Conservation (phyloP, 37 sponge, comb jelly and placozoan species). For the Spongia lamella region DNA sequence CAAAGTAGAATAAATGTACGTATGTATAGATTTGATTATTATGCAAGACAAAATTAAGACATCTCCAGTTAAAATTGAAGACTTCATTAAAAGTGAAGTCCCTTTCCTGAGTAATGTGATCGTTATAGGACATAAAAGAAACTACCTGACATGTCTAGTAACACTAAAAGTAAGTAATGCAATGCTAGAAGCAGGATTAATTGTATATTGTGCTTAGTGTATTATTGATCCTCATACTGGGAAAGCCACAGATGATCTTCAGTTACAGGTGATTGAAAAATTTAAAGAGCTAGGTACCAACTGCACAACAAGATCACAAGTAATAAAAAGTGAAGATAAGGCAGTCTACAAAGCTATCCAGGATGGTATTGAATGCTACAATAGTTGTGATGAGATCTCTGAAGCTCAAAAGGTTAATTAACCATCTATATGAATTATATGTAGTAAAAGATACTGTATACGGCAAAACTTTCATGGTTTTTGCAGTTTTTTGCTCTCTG, state of each 20-base stretch:
- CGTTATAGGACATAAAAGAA: slow-evolving; percentile 77
- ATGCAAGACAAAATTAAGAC: slow-evolving; percentile 86
- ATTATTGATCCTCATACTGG: too few relatives aligned
- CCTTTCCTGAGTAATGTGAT: slow-evolving; percentile 92
- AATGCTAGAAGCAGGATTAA: too few relatives aligned
- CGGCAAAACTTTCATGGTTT: too few relatives aligned
- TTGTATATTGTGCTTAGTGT: too few relatives aligned
- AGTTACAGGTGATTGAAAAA: too few relatives aligned
- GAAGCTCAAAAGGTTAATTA: too few relatives aligned
- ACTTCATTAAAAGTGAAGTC: slow-evolving; percentile 47
- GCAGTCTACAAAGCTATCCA: slow-evolving; percentile 14
- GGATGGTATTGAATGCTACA: slow-evolving; percentile 17
- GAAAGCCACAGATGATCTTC: too few relatives aligned
- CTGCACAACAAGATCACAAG: background rate
- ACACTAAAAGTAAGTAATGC: slow-evolving; percentile 64
- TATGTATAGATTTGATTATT: slow-evolving; percentile 89
- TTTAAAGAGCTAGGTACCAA: slow-evolving; percentile 1
- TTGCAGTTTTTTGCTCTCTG: too few relatives aligned
- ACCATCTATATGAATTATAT: too few relatives aligned
- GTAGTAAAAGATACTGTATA: too few relatives aligned
- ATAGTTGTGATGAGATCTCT: too few relatives aligned
- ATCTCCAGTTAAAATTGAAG: slow-evolving; percentile 78
- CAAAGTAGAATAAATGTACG: too few relatives aligned
- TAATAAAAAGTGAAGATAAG: background rate
- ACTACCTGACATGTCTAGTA: slow-evolving; percentile 72